Base-by-base conservation (phyloP, 1,140 invertebrate genomes). In the Orius insidiosus region DNA sequence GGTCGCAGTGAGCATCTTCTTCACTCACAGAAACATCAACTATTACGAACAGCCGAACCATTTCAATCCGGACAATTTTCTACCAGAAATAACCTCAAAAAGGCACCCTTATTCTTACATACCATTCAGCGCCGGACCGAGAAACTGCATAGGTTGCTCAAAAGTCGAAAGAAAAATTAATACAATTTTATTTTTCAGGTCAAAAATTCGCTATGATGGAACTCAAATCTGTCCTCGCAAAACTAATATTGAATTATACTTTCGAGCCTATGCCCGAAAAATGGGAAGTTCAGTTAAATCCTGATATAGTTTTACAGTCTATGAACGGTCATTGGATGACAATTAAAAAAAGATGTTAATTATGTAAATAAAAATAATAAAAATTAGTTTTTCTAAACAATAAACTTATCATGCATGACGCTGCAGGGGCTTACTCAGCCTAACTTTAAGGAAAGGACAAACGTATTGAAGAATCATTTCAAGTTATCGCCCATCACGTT, bases 171-270 rank as follows among this genome's bases (percentile, higher is more conserved):
- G 9, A 14, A 14, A n/a, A 16, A n/a, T 10, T 5, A n/a, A 41
- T 3, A 14, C 10, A 50, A 49, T 50, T 44, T 41, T 33, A 24
- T 43, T 43, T 55, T 60, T 33, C 59, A 68, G 80, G 80, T 48
- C 80, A 84, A 62, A 80, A 75, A 56, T 89, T 86, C 62, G 85
- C 84, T 1, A 63, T 81, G 61, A 58, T 84, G 56, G 82, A 88
- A 63, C 63, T 79, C 51, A 87, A 87, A 60, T 67, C 71, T 0
- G 62, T 78, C 0, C 53, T 85, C 14, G 68, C 76, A 0, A 68
- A 67, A 46, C 60, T 88, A 0, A 57, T 89, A 14, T 67, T 72
- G 3, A 64, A 73, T 52, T 90, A 75, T 53, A 57, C 64, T 52
- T 53, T 71, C 0, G 59, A 61, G 31, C 50, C 66, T 24, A 24